phyloP scores from a whole-genome alignment of 2,113 vertebrate genomes.

The Ageneiosus marmoratus region DNA sequence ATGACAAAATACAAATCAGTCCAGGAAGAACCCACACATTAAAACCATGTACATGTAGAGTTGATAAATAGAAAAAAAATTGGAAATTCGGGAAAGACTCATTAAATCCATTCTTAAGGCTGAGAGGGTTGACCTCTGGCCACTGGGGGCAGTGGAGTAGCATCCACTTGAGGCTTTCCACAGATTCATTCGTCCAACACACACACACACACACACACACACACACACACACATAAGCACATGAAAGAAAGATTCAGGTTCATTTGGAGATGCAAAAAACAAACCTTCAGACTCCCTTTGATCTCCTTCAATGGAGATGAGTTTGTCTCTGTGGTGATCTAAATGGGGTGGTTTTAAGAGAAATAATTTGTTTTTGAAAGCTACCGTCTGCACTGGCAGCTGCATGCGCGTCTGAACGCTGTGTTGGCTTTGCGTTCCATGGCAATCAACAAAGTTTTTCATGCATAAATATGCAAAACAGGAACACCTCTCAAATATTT shows the following conservation, averaged over 20 bases:
- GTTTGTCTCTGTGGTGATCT: constrained; percentile 46
- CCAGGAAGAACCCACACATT: constrained; percentile 35
- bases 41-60: neutral
- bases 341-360: constrained; percentile 41
- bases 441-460: constrained; percentile 50
- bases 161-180: constrained; percentile 12
- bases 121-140: constrained; percentile 10
- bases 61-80: neutral
- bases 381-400: constrained; percentile 23
- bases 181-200: neutral
- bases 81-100: neutral
- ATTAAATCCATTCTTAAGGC: constrained; percentile 16
- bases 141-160: constrained; percentile 22
- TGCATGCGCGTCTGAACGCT: constrained; percentile 2
- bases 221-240: constrained; percentile 12
- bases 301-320: constrained; percentile 37
- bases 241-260: constrained; percentile 47
- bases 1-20: constrained; percentile 61
- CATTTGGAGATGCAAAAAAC: constrained; percentile 33
- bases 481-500: constrained; percentile 48
- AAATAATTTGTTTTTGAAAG: constrained; percentile 45
- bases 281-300: constrained; percentile 40
- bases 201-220: neutral
- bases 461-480: constrained; percentile 47
- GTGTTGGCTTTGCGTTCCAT: constrained; percentile 34